A percentile compares a stretch with the other conserved stretches of the same genome.
Evolutionary conservation across 2,797 vertebrate genomes (phyloP).

Genomic region (Syndactyla subalaris): DNA sequence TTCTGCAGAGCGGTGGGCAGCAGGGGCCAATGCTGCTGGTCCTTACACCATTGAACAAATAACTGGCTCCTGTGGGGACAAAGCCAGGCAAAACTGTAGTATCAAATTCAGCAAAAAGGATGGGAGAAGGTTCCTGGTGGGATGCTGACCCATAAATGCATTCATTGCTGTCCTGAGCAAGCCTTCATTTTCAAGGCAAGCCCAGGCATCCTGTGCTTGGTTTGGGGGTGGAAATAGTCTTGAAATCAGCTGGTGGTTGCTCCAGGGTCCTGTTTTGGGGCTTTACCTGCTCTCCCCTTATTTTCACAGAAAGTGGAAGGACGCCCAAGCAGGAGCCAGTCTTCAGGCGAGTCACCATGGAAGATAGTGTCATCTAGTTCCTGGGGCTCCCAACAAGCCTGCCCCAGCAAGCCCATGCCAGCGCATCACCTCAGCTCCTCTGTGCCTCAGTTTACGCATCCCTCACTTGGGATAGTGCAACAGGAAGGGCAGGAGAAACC

Average conservation of each 20-base stretch:
- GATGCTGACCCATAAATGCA: not conserved
- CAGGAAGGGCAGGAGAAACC: not conserved
- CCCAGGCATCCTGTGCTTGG: not conserved
- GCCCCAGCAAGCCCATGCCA: not conserved
- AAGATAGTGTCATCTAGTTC: conserved; percentile 65
- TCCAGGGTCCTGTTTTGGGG: not conserved
- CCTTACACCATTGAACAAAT: not conserved
- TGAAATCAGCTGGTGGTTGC: not conserved
- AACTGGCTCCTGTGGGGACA: not conserved
- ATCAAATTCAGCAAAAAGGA: not conserved
- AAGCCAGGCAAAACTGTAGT: not conserved
- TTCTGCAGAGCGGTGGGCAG: not conserved
- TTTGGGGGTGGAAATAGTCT: not conserved
- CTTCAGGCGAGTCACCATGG: conserved; percentile 69
- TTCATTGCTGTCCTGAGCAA: not conserved
- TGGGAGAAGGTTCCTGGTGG: not conserved
- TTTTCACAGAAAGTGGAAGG: conserved; percentile 50
- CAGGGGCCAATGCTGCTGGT: rapidly evolving
- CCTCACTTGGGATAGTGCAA: not conserved
- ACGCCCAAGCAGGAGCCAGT: conserved; percentile 53
- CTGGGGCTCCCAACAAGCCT: not conserved
- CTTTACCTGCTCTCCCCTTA: conserved; percentile 31
- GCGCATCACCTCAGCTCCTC: not conserved
- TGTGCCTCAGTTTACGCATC: conserved; percentile 8
- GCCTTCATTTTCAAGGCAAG: not conserved